Evolutionary conservation across 53 echinoderm and acorn worm species (phyloP).

Genomic region (Echinarachnius parma): DNA sequence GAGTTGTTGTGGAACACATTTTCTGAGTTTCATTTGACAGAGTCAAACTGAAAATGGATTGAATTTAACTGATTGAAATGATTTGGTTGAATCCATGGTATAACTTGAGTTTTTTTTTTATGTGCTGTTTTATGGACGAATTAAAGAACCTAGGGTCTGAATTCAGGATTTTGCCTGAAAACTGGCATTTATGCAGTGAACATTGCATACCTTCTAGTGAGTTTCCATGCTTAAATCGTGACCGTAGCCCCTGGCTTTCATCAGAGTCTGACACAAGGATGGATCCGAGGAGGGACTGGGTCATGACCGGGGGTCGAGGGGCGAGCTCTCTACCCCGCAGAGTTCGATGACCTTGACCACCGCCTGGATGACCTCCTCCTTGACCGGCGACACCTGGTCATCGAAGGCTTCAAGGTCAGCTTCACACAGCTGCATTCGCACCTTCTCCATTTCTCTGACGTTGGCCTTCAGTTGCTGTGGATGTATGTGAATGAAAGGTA

Average conservation of each 20-base stretch:
- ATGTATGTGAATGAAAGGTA: too few relatives aligned
- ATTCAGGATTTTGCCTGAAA: too few relatives aligned
- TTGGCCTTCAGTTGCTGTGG: conserved; percentile 99
- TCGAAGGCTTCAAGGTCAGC: conserved; percentile 77
- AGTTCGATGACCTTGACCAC: conserved; percentile 82
- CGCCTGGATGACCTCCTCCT: conserved; percentile 83
- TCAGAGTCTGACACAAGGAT: conserved; percentile 19
- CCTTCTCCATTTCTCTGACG: conserved; percentile 96
- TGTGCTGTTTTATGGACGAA: too few relatives aligned
- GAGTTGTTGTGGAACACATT: too few relatives aligned
- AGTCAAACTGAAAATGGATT: too few relatives aligned
- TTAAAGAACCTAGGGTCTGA: too few relatives aligned
- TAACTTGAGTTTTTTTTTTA: too few relatives aligned
- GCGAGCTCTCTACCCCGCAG: conserved; percentile 50
- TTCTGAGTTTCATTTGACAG: too few relatives aligned
- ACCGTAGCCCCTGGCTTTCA: background rate
- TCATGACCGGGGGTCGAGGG: conserved; percentile 46
- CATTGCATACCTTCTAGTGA: conserved; percentile 26
- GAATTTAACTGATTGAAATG: too few relatives aligned
- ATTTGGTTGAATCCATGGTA: too few relatives aligned
- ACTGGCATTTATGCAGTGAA: background rate
- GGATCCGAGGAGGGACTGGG: conserved; percentile 12
- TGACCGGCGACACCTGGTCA: conserved; percentile 71
- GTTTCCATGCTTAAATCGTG: conserved; percentile 48
- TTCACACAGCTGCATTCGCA: conserved; percentile 74